phyloP scores from a whole-genome alignment of 2,113 vertebrate species.

The Alectura lathami region DNA sequence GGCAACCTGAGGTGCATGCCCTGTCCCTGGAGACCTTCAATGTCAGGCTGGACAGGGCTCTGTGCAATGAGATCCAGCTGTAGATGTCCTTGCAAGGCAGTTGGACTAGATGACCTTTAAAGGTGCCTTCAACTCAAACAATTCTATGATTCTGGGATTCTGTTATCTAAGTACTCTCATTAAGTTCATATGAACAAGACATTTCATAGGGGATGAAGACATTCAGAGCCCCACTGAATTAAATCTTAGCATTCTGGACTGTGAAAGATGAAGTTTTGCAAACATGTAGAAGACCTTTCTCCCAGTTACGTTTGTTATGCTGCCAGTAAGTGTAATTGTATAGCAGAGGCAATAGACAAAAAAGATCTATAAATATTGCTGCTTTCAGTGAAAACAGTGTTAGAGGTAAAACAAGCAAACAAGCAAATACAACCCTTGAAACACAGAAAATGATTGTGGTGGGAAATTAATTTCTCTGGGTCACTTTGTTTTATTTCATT shows the following conservation, averaged over 20 bases:
- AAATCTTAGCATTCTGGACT: neutral
- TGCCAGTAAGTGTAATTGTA: neutral
- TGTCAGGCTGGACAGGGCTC: too few species aligned
- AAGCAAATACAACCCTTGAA: neutral
- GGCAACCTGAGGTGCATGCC: too few species aligned
- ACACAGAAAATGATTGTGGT: neutral
- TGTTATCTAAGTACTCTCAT: neutral
- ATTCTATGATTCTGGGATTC: too few species aligned
- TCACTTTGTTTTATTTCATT: neutral
- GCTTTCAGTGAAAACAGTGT: neutral
- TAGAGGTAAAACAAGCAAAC: neutral
- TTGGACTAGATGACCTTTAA: too few species aligned
- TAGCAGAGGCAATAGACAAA: neutral
- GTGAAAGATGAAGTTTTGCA: neutral
- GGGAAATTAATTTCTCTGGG: neutral
- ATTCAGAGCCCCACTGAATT: neutral
- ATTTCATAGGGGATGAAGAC: neutral
- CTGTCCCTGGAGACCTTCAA: too few species aligned
- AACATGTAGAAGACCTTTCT: neutral
- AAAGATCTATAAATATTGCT: neutral
- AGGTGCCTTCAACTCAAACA: too few species aligned
- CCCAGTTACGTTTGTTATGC: neutral
- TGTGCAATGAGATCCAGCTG: too few species aligned
- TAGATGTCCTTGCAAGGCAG: too few species aligned
- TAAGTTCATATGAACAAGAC: neutral